Conservation (phyloP, 2,888 invertebrate species). For the Stegana nigrithorax region DNA sequence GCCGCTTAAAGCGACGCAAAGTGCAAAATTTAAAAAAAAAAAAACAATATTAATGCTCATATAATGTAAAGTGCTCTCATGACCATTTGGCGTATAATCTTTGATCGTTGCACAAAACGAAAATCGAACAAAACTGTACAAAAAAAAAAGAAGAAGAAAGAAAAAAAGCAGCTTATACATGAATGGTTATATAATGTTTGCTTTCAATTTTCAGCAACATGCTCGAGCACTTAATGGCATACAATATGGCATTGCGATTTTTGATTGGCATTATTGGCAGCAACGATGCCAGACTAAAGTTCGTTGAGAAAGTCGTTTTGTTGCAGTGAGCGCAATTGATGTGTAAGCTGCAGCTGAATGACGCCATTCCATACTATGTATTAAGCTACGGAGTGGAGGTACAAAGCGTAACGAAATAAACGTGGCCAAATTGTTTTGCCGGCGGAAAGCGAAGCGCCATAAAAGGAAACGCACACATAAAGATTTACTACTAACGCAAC, state of each 20-base stretch:
- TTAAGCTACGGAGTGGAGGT: no score
- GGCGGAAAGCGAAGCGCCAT: no score
- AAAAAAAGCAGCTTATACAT: no score
- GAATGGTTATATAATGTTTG: constrained; percentile 1
- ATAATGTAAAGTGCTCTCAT: constrained; percentile 16
- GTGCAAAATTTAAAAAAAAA: neutral
- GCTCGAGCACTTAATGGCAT: constrained; percentile 10
- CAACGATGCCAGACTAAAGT: neutral
- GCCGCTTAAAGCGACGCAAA: no score
- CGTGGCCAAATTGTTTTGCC: neutral
- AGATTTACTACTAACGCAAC: no score
- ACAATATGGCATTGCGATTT: constrained; percentile 1
- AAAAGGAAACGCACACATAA: no score
- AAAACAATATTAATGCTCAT: neutral
- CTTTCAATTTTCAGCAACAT: constrained; percentile 12
- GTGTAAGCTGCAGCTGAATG: no score
- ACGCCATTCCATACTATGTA: no score
- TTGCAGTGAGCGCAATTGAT: no score
- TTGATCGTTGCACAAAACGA: neutral
- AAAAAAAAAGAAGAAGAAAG: neutral
- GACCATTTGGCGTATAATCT: constrained; percentile 12
- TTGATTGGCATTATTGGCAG: constrained; percentile 5
- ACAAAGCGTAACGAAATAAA: neutral
- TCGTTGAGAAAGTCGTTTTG: no score
- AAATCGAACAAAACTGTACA: no score